Evolutionary conservation across 23 tunicate species (phyloP).

Genomic region (Halocynthia roretzi): DNA sequence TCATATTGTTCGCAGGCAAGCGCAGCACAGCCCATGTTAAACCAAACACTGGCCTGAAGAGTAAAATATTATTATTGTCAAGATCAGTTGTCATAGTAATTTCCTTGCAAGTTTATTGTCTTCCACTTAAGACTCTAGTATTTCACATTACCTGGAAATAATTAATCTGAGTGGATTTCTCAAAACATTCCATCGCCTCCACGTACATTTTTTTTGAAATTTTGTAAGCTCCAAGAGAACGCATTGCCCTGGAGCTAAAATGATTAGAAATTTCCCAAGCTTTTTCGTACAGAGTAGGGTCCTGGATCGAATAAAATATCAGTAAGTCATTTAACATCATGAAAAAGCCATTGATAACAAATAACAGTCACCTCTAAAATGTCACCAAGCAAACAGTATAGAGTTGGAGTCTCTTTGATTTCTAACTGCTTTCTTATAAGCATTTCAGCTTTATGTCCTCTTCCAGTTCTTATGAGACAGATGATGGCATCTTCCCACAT

Average conservation of each 20-base stretch:
- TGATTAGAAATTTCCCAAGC: conserved; percentile 83
- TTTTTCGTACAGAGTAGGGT: conserved; percentile 49
- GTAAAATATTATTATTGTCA: not conserved
- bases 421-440: conserved; percentile 35
- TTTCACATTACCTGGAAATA: conserved; percentile 28
- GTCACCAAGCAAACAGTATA: conserved; percentile 79
- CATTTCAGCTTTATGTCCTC: conserved; percentile 46
- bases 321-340: too few species aligned
- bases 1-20: conserved; percentile 46
- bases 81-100: too few species aligned
- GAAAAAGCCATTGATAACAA: not conserved
- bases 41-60: conserved; percentile 74
- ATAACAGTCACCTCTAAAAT: conserved; percentile 37
- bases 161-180: conserved; percentile 45
- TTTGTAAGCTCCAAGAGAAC: conserved; percentile 62
- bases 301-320: conserved; percentile 19
- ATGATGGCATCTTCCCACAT: conserved; percentile 87
- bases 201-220: conserved; percentile 47
- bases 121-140: not conserved
- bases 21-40: conserved; percentile 76
- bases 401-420: conserved; percentile 44
- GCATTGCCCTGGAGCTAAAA: conserved; percentile 65
- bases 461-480: conserved; percentile 49
- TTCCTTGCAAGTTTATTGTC: too few species aligned
- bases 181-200: conserved; percentile 77